These are phyloP conservation scores for Pseudois nayaur DNA, from an alignment of 2,113 vertebrate genomes.

Conservation along the genomic window DNA sequence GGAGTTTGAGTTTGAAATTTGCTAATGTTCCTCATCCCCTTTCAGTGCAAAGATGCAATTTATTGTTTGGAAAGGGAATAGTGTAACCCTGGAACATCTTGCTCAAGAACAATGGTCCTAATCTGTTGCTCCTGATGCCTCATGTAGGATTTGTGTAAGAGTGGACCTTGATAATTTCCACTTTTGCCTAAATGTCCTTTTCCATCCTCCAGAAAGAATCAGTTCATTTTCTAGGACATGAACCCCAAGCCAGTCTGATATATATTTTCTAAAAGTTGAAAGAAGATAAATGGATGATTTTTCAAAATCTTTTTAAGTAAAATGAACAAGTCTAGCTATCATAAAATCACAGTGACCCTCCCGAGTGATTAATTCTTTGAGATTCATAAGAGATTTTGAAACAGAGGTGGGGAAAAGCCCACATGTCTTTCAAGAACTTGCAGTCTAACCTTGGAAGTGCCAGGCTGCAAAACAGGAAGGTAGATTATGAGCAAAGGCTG, in stretches of 20 bases:
- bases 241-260: not conserved
- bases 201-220: not conserved
- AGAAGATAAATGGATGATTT: constrained; percentile 1
- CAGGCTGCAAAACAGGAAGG: not conserved
- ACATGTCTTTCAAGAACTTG: not conserved
- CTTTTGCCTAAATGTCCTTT: not conserved
- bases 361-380: not conserved
- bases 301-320: not conserved
- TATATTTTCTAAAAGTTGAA: not conserved
- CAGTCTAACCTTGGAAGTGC: not conserved
- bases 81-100: not conserved
- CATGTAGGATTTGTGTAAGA: not conserved
- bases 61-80: not conserved
- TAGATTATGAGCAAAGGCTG: not conserved
- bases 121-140: not conserved
- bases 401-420: not conserved
- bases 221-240: not conserved
- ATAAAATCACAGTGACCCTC: not conserved
- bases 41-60: not conserved
- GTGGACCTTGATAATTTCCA: not conserved
- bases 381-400: not conserved
- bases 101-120: not conserved
- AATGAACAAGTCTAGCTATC: not conserved
- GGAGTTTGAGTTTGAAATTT: not conserved
- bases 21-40: not conserved